Conservation (phyloP, 2,888 invertebrate species). For the Idaea dimidiata region DNA sequence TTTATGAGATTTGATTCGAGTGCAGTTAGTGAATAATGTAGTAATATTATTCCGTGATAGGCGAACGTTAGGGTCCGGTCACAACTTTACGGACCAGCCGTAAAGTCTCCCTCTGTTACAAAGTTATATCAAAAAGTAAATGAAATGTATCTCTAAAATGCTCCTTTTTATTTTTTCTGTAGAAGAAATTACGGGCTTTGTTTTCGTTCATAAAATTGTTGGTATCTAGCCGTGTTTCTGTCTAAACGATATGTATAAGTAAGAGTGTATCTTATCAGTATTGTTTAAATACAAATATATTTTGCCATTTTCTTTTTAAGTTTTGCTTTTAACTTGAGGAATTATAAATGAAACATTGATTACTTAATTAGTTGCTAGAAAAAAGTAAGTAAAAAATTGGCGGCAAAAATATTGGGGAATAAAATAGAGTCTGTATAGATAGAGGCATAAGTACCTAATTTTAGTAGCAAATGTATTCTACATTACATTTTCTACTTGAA, state of each 20-base stretch:
- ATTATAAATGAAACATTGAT: too few species aligned
- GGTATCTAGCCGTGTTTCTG: background rate
- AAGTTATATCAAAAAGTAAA: constrained; percentile 4
- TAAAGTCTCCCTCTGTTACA: constrained; percentile 2
- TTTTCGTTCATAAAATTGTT: background rate
- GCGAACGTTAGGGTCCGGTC: background rate
- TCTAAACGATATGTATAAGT: background rate
- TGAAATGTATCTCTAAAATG: constrained; percentile 6
- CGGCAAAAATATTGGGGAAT: too few species aligned
- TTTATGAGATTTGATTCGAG: constrained; percentile 3
- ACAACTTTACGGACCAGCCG: background rate
- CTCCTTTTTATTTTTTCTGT: background rate
- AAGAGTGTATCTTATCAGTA: background rate
- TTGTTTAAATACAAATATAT: background rate
- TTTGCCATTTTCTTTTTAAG: too few species aligned
- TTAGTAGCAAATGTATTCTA: too few species aligned
- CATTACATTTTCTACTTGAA: too few species aligned
- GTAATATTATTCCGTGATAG: background rate
- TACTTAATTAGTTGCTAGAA: too few species aligned
- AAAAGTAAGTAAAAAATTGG: too few species aligned
- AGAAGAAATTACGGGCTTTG: background rate
- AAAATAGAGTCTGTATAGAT: too few species aligned
- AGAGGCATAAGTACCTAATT: too few species aligned
- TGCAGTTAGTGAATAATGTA: constrained; percentile 3
- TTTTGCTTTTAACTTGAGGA: too few species aligned